phyloP scores from a whole-genome alignment of 2,888 invertebrate genomes.

The Uropetala carovei region DNA sequence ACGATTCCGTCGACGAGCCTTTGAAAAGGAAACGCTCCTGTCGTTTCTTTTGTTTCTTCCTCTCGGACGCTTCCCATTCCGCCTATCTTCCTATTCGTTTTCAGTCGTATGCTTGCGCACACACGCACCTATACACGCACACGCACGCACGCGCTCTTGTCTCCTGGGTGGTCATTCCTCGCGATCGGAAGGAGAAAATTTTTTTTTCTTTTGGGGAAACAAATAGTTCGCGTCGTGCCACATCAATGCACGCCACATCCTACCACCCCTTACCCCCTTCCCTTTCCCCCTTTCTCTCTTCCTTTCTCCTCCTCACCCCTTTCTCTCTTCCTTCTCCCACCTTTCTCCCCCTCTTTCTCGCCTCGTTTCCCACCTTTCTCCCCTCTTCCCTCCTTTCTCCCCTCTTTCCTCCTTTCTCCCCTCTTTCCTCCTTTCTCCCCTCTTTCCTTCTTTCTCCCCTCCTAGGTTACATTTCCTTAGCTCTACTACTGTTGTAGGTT shows the following conservation, averaged over 20 bases:
- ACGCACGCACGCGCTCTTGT: neutral
- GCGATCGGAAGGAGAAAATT: neutral
- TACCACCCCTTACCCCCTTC: neutral
- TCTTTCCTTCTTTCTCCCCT: no score
- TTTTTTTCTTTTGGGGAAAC: neutral
- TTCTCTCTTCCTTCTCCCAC: no score
- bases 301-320: neutral
- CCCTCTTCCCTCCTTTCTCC: no score
- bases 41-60: neutral
- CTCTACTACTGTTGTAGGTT: no score
- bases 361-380: no score
- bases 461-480: no score
- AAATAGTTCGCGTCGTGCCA: neutral
- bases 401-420: neutral
- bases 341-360: no score
- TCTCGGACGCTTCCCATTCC: neutral
- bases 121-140: no score
- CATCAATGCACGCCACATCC: no score
- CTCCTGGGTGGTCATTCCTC: neutral
- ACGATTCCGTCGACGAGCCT: neutral
- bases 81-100: no score
- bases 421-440: neutral
- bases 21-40: neutral
- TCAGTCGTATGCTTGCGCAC: no score
- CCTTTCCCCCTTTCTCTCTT: neutral